Percentiles rank a stretch among this genome's conserved stretches.
Evolutionary conservation across 2,113 vertebrate genomes (phyloP).

Genomic region (Furnarius figulus): DNA sequence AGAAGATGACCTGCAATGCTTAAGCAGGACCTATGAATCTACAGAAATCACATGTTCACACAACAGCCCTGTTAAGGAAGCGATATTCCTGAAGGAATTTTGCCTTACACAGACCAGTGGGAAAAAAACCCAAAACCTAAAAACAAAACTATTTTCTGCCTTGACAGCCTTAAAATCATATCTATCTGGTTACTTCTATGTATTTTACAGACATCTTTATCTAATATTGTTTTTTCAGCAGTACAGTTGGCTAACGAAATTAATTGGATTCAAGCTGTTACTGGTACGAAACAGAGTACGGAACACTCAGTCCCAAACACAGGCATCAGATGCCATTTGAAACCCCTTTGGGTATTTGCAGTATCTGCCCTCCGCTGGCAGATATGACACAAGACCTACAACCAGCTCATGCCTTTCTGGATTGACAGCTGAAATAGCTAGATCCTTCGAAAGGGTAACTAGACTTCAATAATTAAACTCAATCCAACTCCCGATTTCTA

Average conservation of each 20-base stretch:
- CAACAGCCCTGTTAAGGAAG: background rate
- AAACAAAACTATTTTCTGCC: background rate
- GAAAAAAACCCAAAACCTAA: fast-evolving
- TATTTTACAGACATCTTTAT: background rate
- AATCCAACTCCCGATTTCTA: background rate
- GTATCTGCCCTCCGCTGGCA: background rate
- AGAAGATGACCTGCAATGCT: background rate
- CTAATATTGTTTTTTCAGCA: background rate
- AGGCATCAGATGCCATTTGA: constrained; percentile 4
- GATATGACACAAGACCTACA: constrained; percentile 10
- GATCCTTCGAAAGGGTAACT: background rate
- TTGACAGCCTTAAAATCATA: background rate
- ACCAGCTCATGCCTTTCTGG: constrained; percentile 30
- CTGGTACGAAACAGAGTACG: background rate
- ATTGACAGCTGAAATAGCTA: background rate
- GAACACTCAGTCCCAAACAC: constrained; percentile 18
- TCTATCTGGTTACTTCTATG: background rate
- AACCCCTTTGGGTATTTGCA: background rate
- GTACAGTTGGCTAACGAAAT: background rate
- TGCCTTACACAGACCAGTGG: background rate
- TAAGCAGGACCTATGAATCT: background rate
- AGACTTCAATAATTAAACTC: background rate
- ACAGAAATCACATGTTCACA: background rate
- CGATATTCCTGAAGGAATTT: background rate
- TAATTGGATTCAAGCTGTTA: background rate